Base-by-base conservation (phyloP, 2,113 vertebrate species). In the Poeciliopsis retropinna region DNA sequence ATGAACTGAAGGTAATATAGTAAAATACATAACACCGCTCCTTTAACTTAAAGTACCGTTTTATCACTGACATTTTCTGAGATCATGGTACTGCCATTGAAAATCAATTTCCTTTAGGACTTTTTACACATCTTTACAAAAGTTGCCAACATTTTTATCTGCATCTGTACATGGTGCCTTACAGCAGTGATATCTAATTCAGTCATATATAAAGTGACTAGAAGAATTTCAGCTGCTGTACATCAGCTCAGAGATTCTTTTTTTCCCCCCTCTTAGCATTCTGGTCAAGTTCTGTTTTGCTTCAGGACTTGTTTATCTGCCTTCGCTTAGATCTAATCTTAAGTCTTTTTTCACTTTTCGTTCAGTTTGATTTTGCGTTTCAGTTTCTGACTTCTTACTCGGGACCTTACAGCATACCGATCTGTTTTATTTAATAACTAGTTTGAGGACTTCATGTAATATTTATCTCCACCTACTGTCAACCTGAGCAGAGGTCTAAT, bases 401-500 rank as follows among this genome's bases (percentile, higher is more conserved):
- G n/a, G 8, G 51, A 10, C 5, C 13, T 71, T 19, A 8, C 37
- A 17, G 14, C 7, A 14, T 3, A 39, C 5, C 17, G 31, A 14
- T 5, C 11, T n/a, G 12, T 31, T 67, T 39, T 14, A 60, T 15
- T 71, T 4, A 13, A 19, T 54, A 12, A 54, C 5, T 19, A 4
- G 19, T 65, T 37, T 27, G 11, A 30, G 19, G 4, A 44, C 44
- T n/a, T 69, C 28, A 60, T 32, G 15, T 39, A 31, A 57, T 32
- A 34, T 27, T 5, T 28, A 22, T 31, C 44, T 47, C 32, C 44
- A 69, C 37, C 47, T 39, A 1, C 63, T 25, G 4, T 68, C n/a
- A 25, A 32, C 39, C 70, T 67, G 63, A 68, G 62, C 80, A 39
- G 4, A 72, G 11, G 39, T 75, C 32, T 64, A 64, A 64, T 64